Base-by-base conservation (phyloP, 2,888 invertebrate species). In the Agrypnus murinus region DNA sequence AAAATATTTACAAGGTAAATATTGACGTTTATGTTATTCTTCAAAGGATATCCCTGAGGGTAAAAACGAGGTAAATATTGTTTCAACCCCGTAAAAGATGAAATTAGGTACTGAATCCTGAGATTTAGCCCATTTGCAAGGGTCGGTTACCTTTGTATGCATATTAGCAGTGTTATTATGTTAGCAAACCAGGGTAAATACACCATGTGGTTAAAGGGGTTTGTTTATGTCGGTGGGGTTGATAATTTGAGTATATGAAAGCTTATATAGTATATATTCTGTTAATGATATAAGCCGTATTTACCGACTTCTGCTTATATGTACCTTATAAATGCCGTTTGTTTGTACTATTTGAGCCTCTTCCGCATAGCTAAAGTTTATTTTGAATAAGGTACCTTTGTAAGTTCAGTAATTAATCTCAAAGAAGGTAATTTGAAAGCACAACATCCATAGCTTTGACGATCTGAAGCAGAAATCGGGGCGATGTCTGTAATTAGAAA, bases 151-250 rank as follows among this genome's bases (percentile, higher is more conserved):
- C 75, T 76, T 74, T 75, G 75, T 75, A 76, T 76, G 76, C 71
- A 77, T 76, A 77, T 77, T 77, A 74, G 77, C 73, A 74, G 75
- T 74, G 71, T 76, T 78, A 78, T 77, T 77, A 76, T 75, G 77
- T 73, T 79, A 76, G 76, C 75, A 77, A 77, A 73, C 72, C 74
- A 72, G 74, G 67, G 76, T 76, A 78, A 78, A 79, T 79, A 77
- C 74, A 76, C 72, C 65, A 69, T 75, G 75, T 70, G 75, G 76
- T 74, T 71, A 70, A 72, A 74, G 71, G 76, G 76, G 76, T 74
- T 75, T 76, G 76, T 79, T 79, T 77, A 77, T 74, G 74, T 72
- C 64, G 70, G 72, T 59, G 74, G 74, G 67, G 60, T 67, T 67
- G 53, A 60, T 67, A 67, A 67, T 67, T 67, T 67, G 60, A 67